Evolutionary conservation across 2,797 vertebrate genomes (phyloP).

Genomic region (Leptodactylus fallax): DNA sequence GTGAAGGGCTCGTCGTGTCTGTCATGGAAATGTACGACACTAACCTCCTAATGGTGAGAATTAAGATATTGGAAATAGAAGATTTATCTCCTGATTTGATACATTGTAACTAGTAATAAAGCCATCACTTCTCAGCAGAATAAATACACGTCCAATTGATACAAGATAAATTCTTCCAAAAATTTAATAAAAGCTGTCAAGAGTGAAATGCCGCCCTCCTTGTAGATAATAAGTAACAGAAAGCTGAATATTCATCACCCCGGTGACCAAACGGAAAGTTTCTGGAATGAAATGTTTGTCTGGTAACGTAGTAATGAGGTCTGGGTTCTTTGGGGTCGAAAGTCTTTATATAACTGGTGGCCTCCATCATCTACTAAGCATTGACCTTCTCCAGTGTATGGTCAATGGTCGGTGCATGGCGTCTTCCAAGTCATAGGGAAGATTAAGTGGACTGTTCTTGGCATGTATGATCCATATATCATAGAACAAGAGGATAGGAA

Average conservation of each 20-base stretch:
- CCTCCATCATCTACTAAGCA: constrained; percentile 8
- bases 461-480: background rate
- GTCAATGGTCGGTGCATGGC: background rate
- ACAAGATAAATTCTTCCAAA: constrained; percentile 43
- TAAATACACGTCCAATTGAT: constrained; percentile 54
- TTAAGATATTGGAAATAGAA: constrained; percentile 39
- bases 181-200: constrained; percentile 48
- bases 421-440: background rate
- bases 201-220: constrained; percentile 17
- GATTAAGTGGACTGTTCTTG: background rate
- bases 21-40: background rate
- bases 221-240: constrained; percentile 22
- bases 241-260: constrained; percentile 45
- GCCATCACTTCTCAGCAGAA: constrained; percentile 19
- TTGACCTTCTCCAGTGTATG: background rate
- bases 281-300: constrained; percentile 38
- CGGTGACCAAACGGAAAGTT: constrained; percentile 15
- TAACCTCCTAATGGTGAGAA: background rate
- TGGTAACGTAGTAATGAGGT: background rate
- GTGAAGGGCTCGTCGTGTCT: background rate
- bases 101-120: constrained; percentile 27
- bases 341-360: background rate
- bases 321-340: no score
- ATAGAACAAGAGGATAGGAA: background rate
- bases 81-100: constrained; percentile 29